Evolutionary conservation across 2,113 vertebrate genomes (phyloP).

Genomic region (Emydocephalus ijimae): DNA sequence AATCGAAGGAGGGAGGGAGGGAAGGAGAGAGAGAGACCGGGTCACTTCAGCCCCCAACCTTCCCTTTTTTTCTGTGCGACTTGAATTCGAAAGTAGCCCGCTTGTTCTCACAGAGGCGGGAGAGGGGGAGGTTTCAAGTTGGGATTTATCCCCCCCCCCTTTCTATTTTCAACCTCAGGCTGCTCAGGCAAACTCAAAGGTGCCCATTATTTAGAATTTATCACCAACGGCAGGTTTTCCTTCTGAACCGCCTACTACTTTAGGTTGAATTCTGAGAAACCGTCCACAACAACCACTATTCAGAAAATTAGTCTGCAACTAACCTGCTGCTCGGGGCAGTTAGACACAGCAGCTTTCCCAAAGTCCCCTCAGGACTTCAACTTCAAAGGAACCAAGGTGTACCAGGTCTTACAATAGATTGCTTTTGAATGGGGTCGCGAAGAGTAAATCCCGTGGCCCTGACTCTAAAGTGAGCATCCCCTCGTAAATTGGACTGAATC

Average conservation of each 20-base stretch:
- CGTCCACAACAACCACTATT: background rate
- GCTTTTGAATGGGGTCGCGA: background rate
- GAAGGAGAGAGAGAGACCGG: background rate
- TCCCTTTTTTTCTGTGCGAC: background rate
- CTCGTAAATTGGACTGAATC: background rate
- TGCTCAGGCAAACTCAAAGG: background rate
- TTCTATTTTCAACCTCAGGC: background rate
- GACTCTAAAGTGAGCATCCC: background rate
- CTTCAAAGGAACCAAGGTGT: background rate
- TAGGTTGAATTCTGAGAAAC: background rate
- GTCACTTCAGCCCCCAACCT: background rate
- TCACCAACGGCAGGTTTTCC: background rate
- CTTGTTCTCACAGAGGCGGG: no score
- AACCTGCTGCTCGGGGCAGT: background rate
- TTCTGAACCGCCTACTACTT: background rate
- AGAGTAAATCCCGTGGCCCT: no score
- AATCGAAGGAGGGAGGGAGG: no score
- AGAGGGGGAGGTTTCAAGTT: no score
- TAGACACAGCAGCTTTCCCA: background rate
- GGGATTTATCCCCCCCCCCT: no score
- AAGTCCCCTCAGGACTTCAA: background rate
- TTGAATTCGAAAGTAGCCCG: background rate
- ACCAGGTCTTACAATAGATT: no score
- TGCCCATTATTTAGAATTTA: background rate
- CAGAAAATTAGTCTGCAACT: background rate